Percentiles rank a stretch among this genome's conserved stretches.
Conservation (phyloP, 2,888 invertebrate species). For the Panzeria rudis region DNA sequence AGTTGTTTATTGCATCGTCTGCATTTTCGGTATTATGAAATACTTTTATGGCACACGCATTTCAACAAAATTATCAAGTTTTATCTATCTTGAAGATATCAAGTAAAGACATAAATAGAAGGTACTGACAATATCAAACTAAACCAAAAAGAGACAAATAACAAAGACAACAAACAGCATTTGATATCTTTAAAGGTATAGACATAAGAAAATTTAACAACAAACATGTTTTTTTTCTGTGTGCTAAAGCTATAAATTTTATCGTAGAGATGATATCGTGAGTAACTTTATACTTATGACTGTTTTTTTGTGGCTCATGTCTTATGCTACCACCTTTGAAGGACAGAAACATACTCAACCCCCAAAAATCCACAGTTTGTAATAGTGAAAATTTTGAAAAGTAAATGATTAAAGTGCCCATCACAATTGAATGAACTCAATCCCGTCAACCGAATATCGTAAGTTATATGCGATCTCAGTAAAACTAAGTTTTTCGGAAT, state of each 20-base stretch:
- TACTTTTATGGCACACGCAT: conserved; percentile 64
- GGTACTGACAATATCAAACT: conserved; percentile 33
- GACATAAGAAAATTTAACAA: background rate
- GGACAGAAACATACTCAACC: too few species aligned
- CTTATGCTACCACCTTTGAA: too few species aligned
- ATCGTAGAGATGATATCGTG: too few species aligned
- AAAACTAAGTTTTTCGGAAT: too few species aligned
- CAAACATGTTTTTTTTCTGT: background rate
- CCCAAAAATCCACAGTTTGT: too few species aligned
- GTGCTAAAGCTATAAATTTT: conserved; percentile 11
- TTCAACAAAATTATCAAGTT: conserved; percentile 48
- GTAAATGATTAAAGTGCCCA: too few species aligned
- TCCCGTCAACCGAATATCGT: too few species aligned
- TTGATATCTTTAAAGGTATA: conserved; percentile 38
- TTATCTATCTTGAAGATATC: conserved; percentile 55
- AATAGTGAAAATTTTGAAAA: too few species aligned
- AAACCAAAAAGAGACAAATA: conserved; percentile 25
- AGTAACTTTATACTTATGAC: too few species aligned
- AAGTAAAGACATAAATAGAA: conserved; percentile 32
- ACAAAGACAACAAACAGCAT: background rate
- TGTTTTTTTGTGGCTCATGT: too few species aligned
- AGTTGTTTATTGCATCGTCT: conserved; percentile 31
- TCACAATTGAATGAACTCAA: too few species aligned
- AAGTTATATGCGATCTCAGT: too few species aligned
- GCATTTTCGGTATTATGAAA: conserved; percentile 50